phyloP scores from a whole-genome alignment of 2,113 vertebrate genomes.

The Galbula dea region DNA sequence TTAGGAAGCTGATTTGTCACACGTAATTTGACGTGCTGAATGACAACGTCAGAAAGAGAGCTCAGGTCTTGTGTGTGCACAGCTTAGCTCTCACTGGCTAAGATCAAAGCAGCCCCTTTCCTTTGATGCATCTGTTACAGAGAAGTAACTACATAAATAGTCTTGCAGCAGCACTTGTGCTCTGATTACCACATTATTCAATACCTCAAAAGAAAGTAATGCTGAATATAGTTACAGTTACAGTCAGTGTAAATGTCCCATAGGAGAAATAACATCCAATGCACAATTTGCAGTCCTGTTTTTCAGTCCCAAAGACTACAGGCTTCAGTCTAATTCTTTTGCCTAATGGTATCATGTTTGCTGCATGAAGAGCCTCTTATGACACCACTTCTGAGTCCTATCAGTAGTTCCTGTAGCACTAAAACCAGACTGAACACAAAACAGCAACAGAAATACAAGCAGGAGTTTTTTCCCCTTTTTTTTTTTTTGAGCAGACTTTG shows the following conservation, averaged over 20 bases:
- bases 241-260: not conserved
- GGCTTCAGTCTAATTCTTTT: not conserved
- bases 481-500: not conserved
- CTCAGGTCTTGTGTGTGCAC: not conserved
- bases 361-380: not conserved
- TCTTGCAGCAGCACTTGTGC: not conserved
- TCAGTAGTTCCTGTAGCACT: not conserved
- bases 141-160: not conserved
- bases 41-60: not conserved
- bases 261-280: not conserved
- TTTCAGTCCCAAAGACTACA: not conserved
- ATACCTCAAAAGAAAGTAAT: not conserved
- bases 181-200: not conserved
- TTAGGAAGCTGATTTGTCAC: not conserved
- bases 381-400: not conserved
- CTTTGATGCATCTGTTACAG: not conserved
- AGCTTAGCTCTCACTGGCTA: not conserved
- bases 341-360: not conserved
- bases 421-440: not conserved
- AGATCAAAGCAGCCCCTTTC: not conserved
- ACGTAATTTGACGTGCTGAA: rapidly evolving
- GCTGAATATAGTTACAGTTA: not conserved
- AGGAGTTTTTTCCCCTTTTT: rapidly evolving
- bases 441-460: not conserved
- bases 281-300: not conserved